Percentiles rank a stretch among this genome's conserved stretches.
These are phyloP conservation scores for Solenopsis fugax DNA, from an alignment of 1,140 invertebrate species.

Conservation along the genomic window DNA sequence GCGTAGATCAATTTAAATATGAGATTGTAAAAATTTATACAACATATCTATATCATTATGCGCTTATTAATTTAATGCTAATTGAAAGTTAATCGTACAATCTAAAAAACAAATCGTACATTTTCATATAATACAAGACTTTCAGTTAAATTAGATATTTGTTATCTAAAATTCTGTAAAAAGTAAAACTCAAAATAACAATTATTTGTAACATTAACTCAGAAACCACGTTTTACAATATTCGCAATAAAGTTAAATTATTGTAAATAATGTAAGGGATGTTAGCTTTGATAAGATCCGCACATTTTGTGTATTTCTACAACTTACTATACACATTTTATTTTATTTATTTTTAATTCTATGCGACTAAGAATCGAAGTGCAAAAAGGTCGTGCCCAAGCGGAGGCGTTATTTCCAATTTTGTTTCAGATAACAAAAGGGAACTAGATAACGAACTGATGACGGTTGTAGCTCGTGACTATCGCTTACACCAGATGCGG, in stretches of 20 bases:
- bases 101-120: background rate
- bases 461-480: constrained; percentile 15
- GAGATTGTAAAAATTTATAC: background rate
- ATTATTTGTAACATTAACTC: constrained; percentile 8
- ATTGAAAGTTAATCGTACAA: background rate
- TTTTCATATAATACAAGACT: background rate
- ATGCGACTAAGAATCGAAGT: background rate
- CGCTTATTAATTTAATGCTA: background rate
- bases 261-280: background rate
- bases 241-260: background rate
- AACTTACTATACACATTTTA: background rate
- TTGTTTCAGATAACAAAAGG: constrained; percentile 42
- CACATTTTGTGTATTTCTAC: background rate
- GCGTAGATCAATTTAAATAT: constrained; percentile 11
- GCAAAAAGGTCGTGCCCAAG: background rate
- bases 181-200: background rate
- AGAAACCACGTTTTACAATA: background rate
- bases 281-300: background rate
- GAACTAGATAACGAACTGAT: constrained; percentile 49
- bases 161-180: background rate
- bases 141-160: constrained; percentile 4
- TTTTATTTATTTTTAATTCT: background rate
- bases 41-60: background rate
- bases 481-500: constrained; percentile 46
- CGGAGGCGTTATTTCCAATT: constrained; percentile 15